Percentiles rank a stretch among this genome's conserved stretches.
Evolutionary conservation across 2,888 invertebrate genomes (phyloP).

Genomic region (Drosophila birchii): DNA sequence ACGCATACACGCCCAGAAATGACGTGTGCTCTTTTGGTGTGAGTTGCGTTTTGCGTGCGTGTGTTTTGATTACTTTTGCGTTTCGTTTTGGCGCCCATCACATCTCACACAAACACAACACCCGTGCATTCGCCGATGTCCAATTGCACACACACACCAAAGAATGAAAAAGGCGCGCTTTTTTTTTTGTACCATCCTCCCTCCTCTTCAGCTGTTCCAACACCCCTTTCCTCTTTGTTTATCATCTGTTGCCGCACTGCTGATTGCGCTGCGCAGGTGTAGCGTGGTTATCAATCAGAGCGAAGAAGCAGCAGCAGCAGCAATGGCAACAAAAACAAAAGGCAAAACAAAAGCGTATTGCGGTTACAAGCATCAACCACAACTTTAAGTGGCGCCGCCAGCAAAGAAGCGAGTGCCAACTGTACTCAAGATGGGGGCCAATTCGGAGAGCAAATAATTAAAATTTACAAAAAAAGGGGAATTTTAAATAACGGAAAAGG

Average conservation of each 20-base stretch:
- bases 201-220: neutral
- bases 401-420: constrained; percentile 54
- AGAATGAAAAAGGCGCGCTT: constrained; percentile 73
- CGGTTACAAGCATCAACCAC: constrained; percentile 53
- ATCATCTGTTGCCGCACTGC: constrained; percentile 60
- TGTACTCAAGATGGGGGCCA: constrained; percentile 51
- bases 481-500: too few relatives aligned
- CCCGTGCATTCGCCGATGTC: constrained; percentile 58
- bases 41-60: constrained; percentile 70
- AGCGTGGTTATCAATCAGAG: constrained; percentile 62
- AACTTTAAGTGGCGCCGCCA: constrained; percentile 17
- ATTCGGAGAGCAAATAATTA: neutral
- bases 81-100: constrained; percentile 75
- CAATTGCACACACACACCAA: constrained; percentile 60
- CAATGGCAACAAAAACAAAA: constrained; percentile 39
- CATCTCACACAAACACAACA: constrained; percentile 23
- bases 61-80: constrained; percentile 82
- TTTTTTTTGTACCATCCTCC: constrained; percentile 42
- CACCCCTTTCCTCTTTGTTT: neutral
- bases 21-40: constrained; percentile 52
- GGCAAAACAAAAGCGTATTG: constrained; percentile 19
- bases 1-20: constrained; percentile 65
- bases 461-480: neutral
- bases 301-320: constrained; percentile 55
- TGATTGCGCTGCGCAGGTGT: constrained; percentile 73